Conservation (phyloP, 2,113 vertebrate genomes). For the Oreotrochilus melanogaster region DNA sequence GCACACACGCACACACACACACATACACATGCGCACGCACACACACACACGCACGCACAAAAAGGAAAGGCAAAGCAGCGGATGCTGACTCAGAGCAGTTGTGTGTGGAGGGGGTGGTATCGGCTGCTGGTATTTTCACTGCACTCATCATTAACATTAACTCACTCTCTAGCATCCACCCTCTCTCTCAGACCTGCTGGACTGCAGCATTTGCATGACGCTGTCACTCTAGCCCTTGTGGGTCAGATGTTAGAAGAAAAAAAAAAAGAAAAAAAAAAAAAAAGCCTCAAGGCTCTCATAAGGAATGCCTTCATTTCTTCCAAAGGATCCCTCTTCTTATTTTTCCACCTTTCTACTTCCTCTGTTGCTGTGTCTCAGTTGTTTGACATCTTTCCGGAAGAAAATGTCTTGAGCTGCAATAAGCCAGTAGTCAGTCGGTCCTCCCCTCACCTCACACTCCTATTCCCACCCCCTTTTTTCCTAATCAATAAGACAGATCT, state of each 20-base stretch:
- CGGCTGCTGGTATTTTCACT: slow-evolving; percentile 84
- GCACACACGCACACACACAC: slow-evolving; percentile 64
- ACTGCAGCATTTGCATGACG: slow-evolving; percentile 84
- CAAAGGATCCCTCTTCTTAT: slow-evolving; percentile 74
- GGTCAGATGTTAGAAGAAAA: slow-evolving; percentile 77
- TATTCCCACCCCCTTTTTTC: slow-evolving; percentile 71
- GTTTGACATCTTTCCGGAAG: slow-evolving; percentile 83
- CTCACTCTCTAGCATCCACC: slow-evolving; percentile 82
- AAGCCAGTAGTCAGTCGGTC: slow-evolving; percentile 72
- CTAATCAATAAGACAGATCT: slow-evolving; percentile 83
- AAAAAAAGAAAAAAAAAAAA: background rate
- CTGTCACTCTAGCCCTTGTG: slow-evolving; percentile 82
- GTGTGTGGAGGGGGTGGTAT: slow-evolving; percentile 82
- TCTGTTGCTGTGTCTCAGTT: slow-evolving; percentile 78
- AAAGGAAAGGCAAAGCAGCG: slow-evolving; percentile 78
- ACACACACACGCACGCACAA: background rate
- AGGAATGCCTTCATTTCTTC: slow-evolving; percentile 78
- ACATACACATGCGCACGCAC: slow-evolving; percentile 43
- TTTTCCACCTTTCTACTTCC: slow-evolving; percentile 82
- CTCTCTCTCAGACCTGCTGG: slow-evolving; percentile 84
- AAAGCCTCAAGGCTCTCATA: slow-evolving; percentile 62
- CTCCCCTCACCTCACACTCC: slow-evolving; percentile 72
- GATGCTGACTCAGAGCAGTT: slow-evolving; percentile 88
- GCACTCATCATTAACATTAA: slow-evolving; percentile 86
- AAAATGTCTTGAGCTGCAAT: slow-evolving; percentile 78